Base-by-base conservation (phyloP, 2,888 invertebrate genomes). In the Microplitis manilae region DNA sequence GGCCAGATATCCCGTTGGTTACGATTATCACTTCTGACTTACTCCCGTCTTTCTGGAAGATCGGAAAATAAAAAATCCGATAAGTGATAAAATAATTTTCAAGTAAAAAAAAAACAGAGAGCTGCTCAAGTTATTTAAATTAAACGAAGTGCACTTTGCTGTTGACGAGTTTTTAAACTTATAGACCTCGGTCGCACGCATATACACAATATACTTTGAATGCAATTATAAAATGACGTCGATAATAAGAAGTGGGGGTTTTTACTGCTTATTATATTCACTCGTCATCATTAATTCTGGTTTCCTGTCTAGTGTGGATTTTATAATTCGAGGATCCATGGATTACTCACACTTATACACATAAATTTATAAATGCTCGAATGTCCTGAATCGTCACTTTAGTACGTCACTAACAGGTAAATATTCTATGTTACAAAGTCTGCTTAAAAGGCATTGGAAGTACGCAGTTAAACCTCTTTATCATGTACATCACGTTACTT, bases 31-130 rank as follows among this genome's bases (percentile, higher is more conserved):
- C 81, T 80, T 83, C 85, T 85, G 85, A 84, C 79, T 85, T 85
- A 87, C 87, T 85, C 83, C 85, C 82, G 77, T 80, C 68, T 17
- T 78, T 75, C 74, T 79, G 84, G 70, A 84, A 82, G 75, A 84
- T 84, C 75, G 84, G 84, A 38, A 83, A 83, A 79, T 85, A 84
- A 79, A 82, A 87, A 80, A 83, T 50, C 6, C 13, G 1, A 50
- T 8, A 50, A 50, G 5, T 9, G 13, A 50, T 50, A 6, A 9
- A 50, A 50, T 9, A 50, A 6, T 9, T 50, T 50, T 2, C 50
- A 50, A 50, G 50, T 50, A 8, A 50, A 50, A 9, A 50, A 13
- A 50, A 50, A 50, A n/a, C 8, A n/a, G 15, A 40, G 4, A 30
- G 30, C 30, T 30, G 30, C 30, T 30, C 30, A 30, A 30, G 30